Base-by-base conservation (phyloP, 2,797 vertebrate genomes). In the Hemitrygon akajei region DNA sequence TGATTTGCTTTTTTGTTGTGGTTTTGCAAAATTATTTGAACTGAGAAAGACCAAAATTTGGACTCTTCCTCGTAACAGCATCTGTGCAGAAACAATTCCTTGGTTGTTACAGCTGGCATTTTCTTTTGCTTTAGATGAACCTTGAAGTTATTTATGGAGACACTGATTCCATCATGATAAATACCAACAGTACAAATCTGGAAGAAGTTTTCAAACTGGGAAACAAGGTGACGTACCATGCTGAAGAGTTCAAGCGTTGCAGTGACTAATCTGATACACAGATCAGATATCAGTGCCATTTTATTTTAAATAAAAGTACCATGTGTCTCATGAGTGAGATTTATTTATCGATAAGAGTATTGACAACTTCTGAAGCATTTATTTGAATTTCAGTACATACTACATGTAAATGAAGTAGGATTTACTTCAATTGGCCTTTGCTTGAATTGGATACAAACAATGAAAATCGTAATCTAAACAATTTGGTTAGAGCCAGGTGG, bases 121-220 rank as follows among this genome's bases (percentile, higher is more conserved):
- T 58, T n/a, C 80, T 77, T 73, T 77, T 93, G 69, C 84, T 16
- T 80, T 30, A 99, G 99, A 99, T 99, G 98, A 99, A 98, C 95
- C 97, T 99, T 94, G 99, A 99, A 95, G 99, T 99, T 94, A 99
- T 99, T 96, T 99, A 99, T 91, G 99, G 99, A 94, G 99, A 99
- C 95, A 99, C 99, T 0, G 99, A 99, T 96, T 99, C 99, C 94
- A 99, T 99, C 95, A 99, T 99, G 99, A 99, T 99, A 96, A 99
- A 99, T 95, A 99, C 98, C 77, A 99, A 99, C 94, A 98, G 98
- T 96, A 97, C 95, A 94, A 97, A 96, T 94, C 96, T 99, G 95
- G 99, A 99, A 93, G 99, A 99, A 95, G 99, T 99, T 94, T 98
- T 96, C 95, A 99, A 98, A 95, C 95, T 99, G 75, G 99, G 99